A percentile compares a stretch with the other conserved stretches of the same genome.
These are phyloP conservation scores for Cantharis flavilabris DNA, from an alignment of 2,888 invertebrate genomes.

Conservation along the genomic window DNA sequence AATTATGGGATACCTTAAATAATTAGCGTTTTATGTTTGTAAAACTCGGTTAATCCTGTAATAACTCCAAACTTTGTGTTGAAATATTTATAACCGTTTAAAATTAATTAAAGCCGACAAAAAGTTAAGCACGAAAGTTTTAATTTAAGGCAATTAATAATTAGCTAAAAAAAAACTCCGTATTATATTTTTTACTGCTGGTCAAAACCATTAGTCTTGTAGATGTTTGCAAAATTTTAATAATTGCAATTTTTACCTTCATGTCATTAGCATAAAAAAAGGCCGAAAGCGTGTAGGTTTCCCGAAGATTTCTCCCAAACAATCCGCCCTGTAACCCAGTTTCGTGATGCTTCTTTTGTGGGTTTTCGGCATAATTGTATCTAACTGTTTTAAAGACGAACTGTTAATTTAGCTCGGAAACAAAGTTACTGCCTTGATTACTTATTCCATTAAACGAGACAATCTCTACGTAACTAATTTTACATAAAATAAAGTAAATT, in stretches of 20 bases:
- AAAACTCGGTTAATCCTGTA: not conserved
- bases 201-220: not conserved
- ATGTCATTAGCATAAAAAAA: not conserved
- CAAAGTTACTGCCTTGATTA: not conserved
- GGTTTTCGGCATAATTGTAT: not conserved
- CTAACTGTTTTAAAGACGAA: not conserved
- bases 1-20: slow-evolving; percentile 1
- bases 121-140: not conserved
- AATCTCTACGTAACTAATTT: not conserved
- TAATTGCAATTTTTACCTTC: not conserved
- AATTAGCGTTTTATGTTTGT: slow-evolving; percentile 1
- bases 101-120: not conserved
- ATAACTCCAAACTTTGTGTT: not conserved
- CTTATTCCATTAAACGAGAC: not conserved
- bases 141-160: not conserved
- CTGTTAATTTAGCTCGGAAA: not conserved
- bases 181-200: not conserved
- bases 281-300: not conserved
- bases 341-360: not conserved
- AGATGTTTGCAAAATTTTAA: not conserved
- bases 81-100: not conserved
- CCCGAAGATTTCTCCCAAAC: not conserved
- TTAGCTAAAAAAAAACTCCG: not conserved
- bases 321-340: not conserved
- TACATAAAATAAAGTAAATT: slow-evolving; percentile 6